These are phyloP conservation scores for Chrysotoxum bicinctum DNA, from an alignment of 2,888 invertebrate species.

Conservation along the genomic window DNA sequence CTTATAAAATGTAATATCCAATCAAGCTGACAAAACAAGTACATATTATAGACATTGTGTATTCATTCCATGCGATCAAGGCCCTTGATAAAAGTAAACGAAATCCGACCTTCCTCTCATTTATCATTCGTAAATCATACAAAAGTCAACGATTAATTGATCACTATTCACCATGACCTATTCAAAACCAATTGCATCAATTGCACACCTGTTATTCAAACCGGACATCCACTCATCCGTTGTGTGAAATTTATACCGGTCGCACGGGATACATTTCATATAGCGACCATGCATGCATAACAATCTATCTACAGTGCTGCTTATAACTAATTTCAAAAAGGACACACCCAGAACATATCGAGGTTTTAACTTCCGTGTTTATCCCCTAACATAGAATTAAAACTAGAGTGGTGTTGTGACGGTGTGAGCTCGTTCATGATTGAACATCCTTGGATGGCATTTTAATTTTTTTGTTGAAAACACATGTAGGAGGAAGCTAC, in stretches of 20 bases:
- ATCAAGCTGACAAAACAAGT: conserved; percentile 1
- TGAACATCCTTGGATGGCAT: conserved; percentile 48
- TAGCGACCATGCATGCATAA: conserved; percentile 40
- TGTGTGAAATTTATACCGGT: conserved; percentile 33
- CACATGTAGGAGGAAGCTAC: conserved; percentile 12
- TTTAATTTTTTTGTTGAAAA: not conserved
- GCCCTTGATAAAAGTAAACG: not conserved
- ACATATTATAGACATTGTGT: not conserved
- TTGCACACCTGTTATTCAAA: conserved; percentile 64
- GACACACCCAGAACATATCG: conserved; percentile 44
- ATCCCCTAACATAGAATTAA: not conserved
- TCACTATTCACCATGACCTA: conserved; percentile 62
- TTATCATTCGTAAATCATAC: conserved; percentile 51
- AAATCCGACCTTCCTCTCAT: conserved; percentile 44
- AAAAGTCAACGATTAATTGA: conserved; percentile 28
- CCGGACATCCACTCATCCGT: conserved; percentile 68
- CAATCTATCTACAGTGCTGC: conserved; percentile 5
- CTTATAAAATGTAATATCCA: not conserved
- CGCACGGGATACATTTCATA: conserved; percentile 54
- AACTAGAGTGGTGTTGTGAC: not conserved
- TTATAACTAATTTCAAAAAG: conserved; percentile 31
- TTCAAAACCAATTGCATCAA: conserved; percentile 33
- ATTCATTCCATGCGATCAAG: conserved; percentile 6
- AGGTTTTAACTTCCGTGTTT: conserved; percentile 8
- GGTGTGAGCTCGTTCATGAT: conserved; percentile 2